Base-by-base conservation (phyloP, 2,113 vertebrate genomes). In the Elephantulus edwardii region DNA sequence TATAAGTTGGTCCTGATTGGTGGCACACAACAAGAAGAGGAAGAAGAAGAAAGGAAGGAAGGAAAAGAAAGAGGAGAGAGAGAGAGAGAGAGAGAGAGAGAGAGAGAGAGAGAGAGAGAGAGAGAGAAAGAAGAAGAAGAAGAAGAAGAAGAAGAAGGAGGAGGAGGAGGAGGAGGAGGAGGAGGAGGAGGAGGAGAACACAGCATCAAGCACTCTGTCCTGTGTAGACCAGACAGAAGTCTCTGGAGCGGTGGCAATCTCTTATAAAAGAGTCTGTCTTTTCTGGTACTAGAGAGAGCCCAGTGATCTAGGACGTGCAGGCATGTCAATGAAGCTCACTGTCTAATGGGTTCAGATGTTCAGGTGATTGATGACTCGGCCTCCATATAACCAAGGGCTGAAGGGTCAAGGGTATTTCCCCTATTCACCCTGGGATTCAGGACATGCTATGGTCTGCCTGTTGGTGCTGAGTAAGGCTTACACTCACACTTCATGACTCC, bases 171-270 rank as follows among this genome's bases (percentile, higher is more conserved):
- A 24, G 54, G n/a, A n/a, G 54, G 8, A 12, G 8, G 26, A 56
- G 20, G 20, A 24, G 6, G 19, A 56, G 19, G 26, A 24, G 54
- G 54, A 22, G 54, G 20, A 56, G 54, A 56, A 56, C 19, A 17
- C 54, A 22, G 26, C 20, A 56, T 56, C n/a, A n/a, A n/a, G n/a
- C n/a, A 0, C 4, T 28, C 26, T n/a, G 50, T 8, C 13, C 74
- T 0, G 1, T 12, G 4, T 3, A 1, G 40, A 50, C 3, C 12
- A 11, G 26, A 48, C 5, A 8, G 70, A 16, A 11, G 30, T n/a
- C 24, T 30, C 19, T 3, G 19, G 81, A 38, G 14, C 12, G 54
- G 40, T 1, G 46, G 17, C 22, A 77, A 12, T 42, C 46, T 77
- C 58, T 70, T 50, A 10, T 46, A 44, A 30, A 1, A 0, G n/a